phyloP scores from a whole-genome alignment of 2,888 invertebrate species.

The Drosophila neutralis region DNA sequence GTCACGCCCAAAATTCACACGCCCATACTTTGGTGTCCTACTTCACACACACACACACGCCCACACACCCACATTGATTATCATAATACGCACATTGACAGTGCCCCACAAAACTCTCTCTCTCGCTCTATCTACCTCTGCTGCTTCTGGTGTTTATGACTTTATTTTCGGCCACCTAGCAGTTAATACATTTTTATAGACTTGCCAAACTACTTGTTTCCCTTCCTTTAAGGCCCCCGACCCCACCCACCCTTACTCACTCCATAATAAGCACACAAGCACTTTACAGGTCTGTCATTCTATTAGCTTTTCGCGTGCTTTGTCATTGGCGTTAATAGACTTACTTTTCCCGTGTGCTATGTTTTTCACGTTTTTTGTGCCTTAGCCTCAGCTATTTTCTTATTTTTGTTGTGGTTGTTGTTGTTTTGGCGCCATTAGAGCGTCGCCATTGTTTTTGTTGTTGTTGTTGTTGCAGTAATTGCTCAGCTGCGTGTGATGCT shows the following conservation, averaged over 20 bases:
- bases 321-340: constrained; percentile 81
- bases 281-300: constrained; percentile 67
- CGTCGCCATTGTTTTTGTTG: constrained; percentile 8
- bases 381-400: constrained; percentile 18
- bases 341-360: constrained; percentile 60
- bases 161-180: constrained; percentile 74
- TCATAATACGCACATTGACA: constrained; percentile 76
- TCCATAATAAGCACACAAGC: constrained; percentile 17
- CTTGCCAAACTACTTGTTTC: constrained; percentile 71
- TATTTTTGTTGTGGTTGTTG: constrained; percentile 13
- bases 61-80: constrained; percentile 74
- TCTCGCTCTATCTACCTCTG: not conserved
- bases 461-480: constrained; percentile 51
- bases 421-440: constrained; percentile 57
- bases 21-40: constrained; percentile 28
- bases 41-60: constrained; percentile 50
- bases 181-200: constrained; percentile 78
- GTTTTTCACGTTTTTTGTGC: constrained; percentile 22
- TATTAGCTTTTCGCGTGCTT: constrained; percentile 81
- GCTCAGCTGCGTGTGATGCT: constrained; percentile 63
- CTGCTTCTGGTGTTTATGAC: constrained; percentile 68
- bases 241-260: not conserved
- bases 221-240: not conserved
- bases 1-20: constrained; percentile 64
- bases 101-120: not conserved